A percentile compares a stretch with the other conserved stretches of the same genome.
Evolutionary conservation across 2,888 invertebrate species (phyloP).

Genomic region (Drosophila melanosoma): DNA sequence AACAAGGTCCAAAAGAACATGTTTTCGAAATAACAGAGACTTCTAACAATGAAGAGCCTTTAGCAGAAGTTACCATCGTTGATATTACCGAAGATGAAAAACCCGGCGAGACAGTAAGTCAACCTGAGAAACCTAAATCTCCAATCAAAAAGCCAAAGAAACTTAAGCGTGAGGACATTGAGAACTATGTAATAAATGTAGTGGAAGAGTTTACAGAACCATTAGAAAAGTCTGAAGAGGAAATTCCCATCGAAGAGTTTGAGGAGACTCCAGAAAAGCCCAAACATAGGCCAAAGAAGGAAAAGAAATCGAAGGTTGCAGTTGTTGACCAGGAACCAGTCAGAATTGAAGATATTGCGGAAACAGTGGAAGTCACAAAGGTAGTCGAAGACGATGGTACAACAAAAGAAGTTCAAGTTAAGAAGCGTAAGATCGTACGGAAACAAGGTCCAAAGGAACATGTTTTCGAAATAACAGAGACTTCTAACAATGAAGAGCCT

Average conservation of each 20-base stretch:
- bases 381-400: conserved; percentile 80
- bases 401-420: conserved; percentile 82
- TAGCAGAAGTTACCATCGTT: neutral
- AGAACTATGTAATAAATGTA: conserved; percentile 69
- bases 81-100: neutral
- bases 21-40: conserved; percentile 68
- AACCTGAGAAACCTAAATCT: conserved; percentile 44
- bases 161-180: conserved; percentile 62
- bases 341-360: conserved; percentile 53
- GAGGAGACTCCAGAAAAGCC: conserved; percentile 52
- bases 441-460: conserved; percentile 84
- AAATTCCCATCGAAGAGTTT: neutral
- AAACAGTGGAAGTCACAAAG: conserved; percentile 73
- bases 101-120: neutral
- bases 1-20: conserved; percentile 84
- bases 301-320: neutral
- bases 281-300: neutral
- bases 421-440: conserved; percentile 85
- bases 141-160: conserved; percentile 61
- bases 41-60: neutral
- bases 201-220: conserved; percentile 57
- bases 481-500: neutral
- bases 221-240: neutral
- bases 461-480: conserved; percentile 71
- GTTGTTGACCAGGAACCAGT: conserved; percentile 31